A percentile compares a stretch with the other conserved stretches of the same genome.
Evolutionary conservation across 2,888 invertebrate genomes (phyloP).

Genomic region (Acronicta alni): DNA sequence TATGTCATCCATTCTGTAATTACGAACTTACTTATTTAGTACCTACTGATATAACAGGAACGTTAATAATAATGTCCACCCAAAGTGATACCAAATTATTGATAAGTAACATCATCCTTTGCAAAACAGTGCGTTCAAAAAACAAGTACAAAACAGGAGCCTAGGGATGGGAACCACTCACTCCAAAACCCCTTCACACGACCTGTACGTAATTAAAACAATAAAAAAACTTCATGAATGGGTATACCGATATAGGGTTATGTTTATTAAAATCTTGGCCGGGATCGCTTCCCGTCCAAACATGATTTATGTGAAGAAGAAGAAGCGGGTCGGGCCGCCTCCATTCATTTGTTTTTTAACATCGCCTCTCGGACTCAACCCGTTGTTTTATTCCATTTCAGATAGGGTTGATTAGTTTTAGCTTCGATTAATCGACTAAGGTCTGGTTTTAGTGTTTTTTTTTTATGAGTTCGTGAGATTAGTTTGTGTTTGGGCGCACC

Average conservation of each 20-base stretch:
- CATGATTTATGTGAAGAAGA: slow-evolving; percentile 83
- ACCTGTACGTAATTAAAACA: slow-evolving; percentile 83
- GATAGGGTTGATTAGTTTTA: slow-evolving; percentile 88
- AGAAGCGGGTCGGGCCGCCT: slow-evolving; percentile 75
- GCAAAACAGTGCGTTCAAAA: slow-evolving; percentile 4
- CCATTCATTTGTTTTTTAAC: slow-evolving; percentile 87
- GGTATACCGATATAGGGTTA: slow-evolving; percentile 79
- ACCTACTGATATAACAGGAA: too few relatives aligned
- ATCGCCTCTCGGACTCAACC: slow-evolving; percentile 39
- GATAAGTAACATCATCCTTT: too few relatives aligned
- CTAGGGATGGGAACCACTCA: slow-evolving; percentile 51
- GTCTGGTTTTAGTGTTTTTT: slow-evolving; percentile 55
- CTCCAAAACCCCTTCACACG: slow-evolving; percentile 78
- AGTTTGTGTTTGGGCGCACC: slow-evolving; percentile 56
- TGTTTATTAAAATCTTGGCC: slow-evolving; percentile 86
- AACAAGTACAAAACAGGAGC: slow-evolving; percentile 44
- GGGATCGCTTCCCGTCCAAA: slow-evolving; percentile 74
- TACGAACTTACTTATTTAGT: too few relatives aligned
- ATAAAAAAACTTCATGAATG: slow-evolving; percentile 84
- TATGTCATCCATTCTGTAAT: too few relatives aligned
- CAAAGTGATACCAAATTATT: too few relatives aligned
- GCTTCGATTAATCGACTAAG: slow-evolving; percentile 77
- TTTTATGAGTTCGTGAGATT: slow-evolving; percentile 59
- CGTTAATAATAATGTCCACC: too few relatives aligned
- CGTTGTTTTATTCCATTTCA: slow-evolving; percentile 72